A percentile compares a stretch with the other conserved stretches of the same genome.
Conservation (phyloP, 2,797 vertebrate genomes). For the Chromis chromis region DNA sequence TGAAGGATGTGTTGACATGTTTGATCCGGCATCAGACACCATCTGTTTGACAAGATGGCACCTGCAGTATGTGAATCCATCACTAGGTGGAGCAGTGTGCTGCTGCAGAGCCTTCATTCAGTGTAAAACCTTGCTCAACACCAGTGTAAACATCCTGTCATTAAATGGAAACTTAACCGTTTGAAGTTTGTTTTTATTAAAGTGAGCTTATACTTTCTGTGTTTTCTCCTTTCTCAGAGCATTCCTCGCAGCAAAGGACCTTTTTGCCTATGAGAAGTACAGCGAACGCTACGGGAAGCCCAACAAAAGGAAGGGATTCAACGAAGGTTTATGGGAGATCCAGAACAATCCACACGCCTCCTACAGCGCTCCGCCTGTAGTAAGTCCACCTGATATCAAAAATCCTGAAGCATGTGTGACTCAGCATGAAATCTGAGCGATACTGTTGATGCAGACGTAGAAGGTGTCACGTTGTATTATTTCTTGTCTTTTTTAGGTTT, state of each 20-base stretch:
- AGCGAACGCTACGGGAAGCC: constrained; percentile 96
- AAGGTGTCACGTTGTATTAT: not conserved
- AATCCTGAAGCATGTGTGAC: not conserved
- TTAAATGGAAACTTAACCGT: not conserved
- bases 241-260: constrained; percentile 96
- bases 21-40: constrained; percentile 41
- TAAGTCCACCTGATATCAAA: constrained; percentile 81
- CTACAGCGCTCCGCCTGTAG: constrained; percentile 91
- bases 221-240: constrained; percentile 82
- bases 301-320: constrained; percentile 99
- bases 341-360: constrained; percentile 98
- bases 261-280: constrained; percentile 95
- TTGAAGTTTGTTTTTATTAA: not conserved
- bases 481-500: not conserved
- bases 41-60: constrained; percentile 60
- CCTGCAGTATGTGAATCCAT: constrained; percentile 43
- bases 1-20: constrained; percentile 40
- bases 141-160: constrained; percentile 5
- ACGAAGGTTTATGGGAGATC: constrained; percentile 99
- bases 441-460: not conserved
- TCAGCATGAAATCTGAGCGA: not conserved
- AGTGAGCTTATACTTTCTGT: not conserved
- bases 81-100: constrained; percentile 71
- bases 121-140: not conserved
- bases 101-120: not conserved